phyloP scores from a whole-genome alignment of 2,797 vertebrate genomes.

The Gymnopithys bicolor region DNA sequence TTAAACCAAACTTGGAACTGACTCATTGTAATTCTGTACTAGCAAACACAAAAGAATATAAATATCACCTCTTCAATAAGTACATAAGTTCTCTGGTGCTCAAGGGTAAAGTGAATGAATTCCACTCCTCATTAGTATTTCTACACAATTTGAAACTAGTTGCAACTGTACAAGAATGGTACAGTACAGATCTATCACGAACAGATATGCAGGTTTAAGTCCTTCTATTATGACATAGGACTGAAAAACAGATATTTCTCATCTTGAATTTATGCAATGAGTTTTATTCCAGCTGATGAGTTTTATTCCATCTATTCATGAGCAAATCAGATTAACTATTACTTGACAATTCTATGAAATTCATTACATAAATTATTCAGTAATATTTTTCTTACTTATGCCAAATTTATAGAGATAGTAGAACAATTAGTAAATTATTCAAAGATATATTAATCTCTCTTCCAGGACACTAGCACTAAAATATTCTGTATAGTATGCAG shows the following conservation, averaged over 20 bases:
- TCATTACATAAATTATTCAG: slow-evolving; percentile 1
- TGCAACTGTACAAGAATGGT: not conserved
- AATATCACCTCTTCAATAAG: not conserved
- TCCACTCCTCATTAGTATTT: not conserved
- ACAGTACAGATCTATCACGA: not conserved
- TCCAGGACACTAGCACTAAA: not conserved
- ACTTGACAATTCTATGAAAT: not conserved
- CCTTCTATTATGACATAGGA: not conserved
- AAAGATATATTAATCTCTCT: not conserved
- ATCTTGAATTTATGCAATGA: not conserved
- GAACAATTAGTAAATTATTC: slow-evolving; percentile 28
- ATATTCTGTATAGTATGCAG: not conserved
- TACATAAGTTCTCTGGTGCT: not conserved
- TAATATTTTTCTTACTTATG: slow-evolving; percentile 20
- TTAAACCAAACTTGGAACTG: not conserved
- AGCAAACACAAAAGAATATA: not conserved
- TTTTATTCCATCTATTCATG: not conserved
- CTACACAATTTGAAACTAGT: not conserved
- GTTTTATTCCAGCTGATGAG: not conserved
- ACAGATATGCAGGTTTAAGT: not conserved
- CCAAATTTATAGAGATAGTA: not conserved
- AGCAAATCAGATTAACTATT: not conserved
- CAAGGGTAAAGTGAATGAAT: not conserved
- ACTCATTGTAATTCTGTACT: not conserved
- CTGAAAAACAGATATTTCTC: not conserved